These are phyloP conservation scores for Astropecten irregularis DNA, from an alignment of 53 echinoderm and acorn worm species.

Conservation along the genomic window DNA sequence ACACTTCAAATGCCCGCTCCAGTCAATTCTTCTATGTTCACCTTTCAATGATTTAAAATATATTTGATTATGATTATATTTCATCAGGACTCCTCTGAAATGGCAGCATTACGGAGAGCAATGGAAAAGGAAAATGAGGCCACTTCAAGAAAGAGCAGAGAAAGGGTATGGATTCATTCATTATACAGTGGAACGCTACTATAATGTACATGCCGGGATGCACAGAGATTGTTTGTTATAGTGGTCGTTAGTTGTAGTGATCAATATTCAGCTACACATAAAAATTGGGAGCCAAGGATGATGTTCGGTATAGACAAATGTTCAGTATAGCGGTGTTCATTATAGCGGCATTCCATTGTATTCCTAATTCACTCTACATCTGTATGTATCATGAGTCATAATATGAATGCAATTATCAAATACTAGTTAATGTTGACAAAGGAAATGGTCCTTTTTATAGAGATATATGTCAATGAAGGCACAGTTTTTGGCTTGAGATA, in stretches of 20 bases:
- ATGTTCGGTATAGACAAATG: too few relatives aligned
- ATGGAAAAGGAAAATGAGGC: slow-evolving; percentile 88
- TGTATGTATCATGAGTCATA: neutral
- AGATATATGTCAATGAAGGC: neutral
- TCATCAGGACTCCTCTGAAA: slow-evolving; percentile 23
- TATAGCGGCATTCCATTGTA: too few relatives aligned
- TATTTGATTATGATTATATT: neutral
- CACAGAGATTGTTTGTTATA: too few relatives aligned
- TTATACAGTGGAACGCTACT: too few relatives aligned
- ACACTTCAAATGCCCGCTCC: too few relatives aligned
- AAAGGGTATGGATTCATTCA: slow-evolving; percentile 36
- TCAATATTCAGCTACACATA: neutral
- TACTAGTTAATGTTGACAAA: too few relatives aligned
- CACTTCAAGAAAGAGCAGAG: slow-evolving; percentile 54
- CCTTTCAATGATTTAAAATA: neutral
- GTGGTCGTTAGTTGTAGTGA: too few relatives aligned
- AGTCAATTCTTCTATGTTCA: neutral
- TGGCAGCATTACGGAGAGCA: slow-evolving; percentile 78
- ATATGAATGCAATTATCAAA: neutral
- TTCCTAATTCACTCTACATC: neutral
- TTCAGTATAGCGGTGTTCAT: too few relatives aligned
- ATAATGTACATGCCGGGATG: too few relatives aligned
- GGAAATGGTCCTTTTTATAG: neutral
- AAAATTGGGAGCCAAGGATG: too few relatives aligned
- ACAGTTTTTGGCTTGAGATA: neutral